Base-by-base conservation (phyloP, 2,113 vertebrate species). In the Nasalis larvatus region DNA sequence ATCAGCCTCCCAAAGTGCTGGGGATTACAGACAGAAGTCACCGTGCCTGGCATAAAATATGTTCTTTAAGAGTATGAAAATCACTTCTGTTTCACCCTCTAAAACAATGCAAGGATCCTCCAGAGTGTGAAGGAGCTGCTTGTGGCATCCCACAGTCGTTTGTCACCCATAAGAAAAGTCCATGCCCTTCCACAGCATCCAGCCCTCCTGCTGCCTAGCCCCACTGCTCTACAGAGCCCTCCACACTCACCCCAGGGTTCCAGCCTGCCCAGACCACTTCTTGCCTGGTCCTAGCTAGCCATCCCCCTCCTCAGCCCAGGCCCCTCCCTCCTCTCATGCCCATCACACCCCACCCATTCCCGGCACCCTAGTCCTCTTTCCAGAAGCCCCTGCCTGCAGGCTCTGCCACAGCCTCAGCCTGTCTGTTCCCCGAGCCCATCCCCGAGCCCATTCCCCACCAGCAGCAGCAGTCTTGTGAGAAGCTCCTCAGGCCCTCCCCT, bases 151-250 rank as follows among this genome's bases (percentile, higher is more conserved):
- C 14, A 7, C 9, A 9, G 66, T 1, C 52, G 49, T 52, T 42
- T 9, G 0, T 8, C 14, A 4, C 74, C 27, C 6, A 1, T 3
- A 11, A 21, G 74, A 21, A 30, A 63, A 8, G 16, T 4, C 8
- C 4, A 25, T 18, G 2, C 18, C 52, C n/a, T 42, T 14, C 68
- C 40, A 16, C 0, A 20, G 13, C 4, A 6, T 45, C 71, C 30
- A 0, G 8, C n/a, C 30, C 71, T 42, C 86, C 25, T 47, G 6
- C 60, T 2, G 13, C 42, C 8, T 12, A 0, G 20, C 42, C 12
- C 20, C 0, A 12, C 60, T 30, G 27, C 60, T 30, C 60, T 30
- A 30, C 60, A 30, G 60, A 63, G 60, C 27, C 60, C 60, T 25
- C 60, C 12, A 63, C 60, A 63, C 60, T 37, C 8, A 4, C 23